Evolutionary conservation across 1,140 invertebrate species (phyloP).

Genomic region (Drosophila pachea): DNA sequence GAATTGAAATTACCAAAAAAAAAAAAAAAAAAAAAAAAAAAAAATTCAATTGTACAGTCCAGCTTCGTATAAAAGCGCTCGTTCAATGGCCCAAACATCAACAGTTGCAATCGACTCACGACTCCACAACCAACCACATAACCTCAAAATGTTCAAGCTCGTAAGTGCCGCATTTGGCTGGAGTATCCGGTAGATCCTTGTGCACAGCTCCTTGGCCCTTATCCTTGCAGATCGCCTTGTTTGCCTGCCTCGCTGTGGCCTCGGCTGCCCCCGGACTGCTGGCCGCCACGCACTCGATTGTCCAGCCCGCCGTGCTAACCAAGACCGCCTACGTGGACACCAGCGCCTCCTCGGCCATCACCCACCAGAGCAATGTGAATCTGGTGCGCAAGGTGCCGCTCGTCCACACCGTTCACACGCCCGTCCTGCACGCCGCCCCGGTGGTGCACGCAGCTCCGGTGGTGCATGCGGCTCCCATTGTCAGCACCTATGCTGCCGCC

Average conservation of each 20-base stretch:
- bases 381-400: constrained; percentile 66
- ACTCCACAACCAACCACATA: constrained; percentile 30
- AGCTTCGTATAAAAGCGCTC: constrained; percentile 42
- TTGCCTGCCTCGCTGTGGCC: constrained; percentile 65
- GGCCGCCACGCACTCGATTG: constrained; percentile 60
- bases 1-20: constrained; percentile 39
- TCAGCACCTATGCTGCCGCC: constrained; percentile 27
- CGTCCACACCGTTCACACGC: constrained; percentile 19
- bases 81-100: constrained; percentile 40
- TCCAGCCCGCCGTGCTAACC: constrained; percentile 64
- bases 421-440: constrained; percentile 49
- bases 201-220: neutral
- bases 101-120: constrained; percentile 67
- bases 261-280: constrained; percentile 67
- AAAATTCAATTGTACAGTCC: constrained; percentile 30
- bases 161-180: constrained; percentile 47
- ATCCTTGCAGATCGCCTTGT: constrained; percentile 55
- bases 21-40: constrained; percentile 25
- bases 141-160: constrained; percentile 72
- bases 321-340: constrained; percentile 68
- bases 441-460: constrained; percentile 61
- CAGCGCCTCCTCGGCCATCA: constrained; percentile 78
- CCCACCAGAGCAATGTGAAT: constrained; percentile 79
- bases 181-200: neutral
- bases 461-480: constrained; percentile 45